Evolutionary conservation across 2,113 vertebrate species (phyloP).

Genomic region (Myodes glareolus): DNA sequence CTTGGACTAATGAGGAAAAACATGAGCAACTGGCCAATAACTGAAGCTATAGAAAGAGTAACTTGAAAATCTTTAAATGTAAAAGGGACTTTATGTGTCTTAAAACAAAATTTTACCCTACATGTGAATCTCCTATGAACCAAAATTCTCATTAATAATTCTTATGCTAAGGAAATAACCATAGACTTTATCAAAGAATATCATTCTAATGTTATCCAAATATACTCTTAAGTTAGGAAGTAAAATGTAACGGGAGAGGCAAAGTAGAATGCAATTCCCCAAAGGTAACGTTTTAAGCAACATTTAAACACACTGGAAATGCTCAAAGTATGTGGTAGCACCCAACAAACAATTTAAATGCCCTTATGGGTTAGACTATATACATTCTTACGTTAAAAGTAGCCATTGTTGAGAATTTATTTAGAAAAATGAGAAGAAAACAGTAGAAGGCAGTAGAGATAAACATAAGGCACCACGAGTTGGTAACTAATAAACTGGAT

Average conservation of each 20-base stretch:
- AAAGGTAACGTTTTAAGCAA: background rate
- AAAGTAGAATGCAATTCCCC: background rate
- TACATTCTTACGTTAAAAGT: background rate
- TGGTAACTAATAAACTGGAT: background rate
- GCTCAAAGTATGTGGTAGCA: background rate
- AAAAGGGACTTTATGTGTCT: background rate
- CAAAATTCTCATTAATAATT: background rate
- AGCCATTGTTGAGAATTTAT: background rate
- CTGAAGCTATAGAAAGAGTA: background rate
- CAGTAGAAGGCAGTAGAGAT: no score
- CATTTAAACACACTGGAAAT: background rate
- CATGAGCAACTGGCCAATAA: background rate
- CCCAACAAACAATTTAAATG: background rate
- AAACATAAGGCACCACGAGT: background rate
- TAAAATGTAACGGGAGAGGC: background rate
- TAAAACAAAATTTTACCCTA: background rate
- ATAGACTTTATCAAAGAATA: background rate
- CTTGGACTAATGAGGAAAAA: background rate
- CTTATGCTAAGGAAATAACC: background rate
- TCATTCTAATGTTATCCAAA: background rate
- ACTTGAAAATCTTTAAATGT: background rate
- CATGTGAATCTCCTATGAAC: background rate
- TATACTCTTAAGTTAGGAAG: background rate
- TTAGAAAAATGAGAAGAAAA: background rate
- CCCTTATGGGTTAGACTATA: background rate